Base-by-base conservation (phyloP, 1,140 invertebrate species). In the Trichonephila clavipes region DNA sequence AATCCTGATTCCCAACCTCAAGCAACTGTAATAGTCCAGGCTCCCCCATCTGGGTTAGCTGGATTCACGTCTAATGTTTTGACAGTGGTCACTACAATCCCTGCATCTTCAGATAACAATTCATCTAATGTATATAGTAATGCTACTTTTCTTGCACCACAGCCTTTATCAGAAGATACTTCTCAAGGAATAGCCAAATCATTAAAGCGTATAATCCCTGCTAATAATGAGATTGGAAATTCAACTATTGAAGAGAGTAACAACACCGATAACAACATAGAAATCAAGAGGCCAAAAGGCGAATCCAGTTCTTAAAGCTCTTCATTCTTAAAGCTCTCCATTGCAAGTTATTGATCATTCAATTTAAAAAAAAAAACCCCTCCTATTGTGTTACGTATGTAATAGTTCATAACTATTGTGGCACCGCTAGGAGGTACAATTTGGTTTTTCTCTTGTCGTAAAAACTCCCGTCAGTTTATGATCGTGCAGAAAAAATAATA, bases 1-100 rank as follows among this genome's bases (percentile, higher is more conserved):
- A 61, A 21, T 62, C n/a, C 85, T 1, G 72, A 88, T 62, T 92
- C 90, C 19, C 87, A 86, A 51, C 64, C 92, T 21, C 94, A 93
- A 85, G 72, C 89, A 14, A 95, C 94, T 34, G 94, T 95, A 6
- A 95, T 95, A 59, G 94, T 95, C 28, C 94, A 94, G 58, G 94
- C 94, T 81, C 94, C 94, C 18, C 62, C 94, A 28, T 61, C 69
- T 69, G 62, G 88, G 14, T 40, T 87, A 5, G 19, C 89, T 69
- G 85, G 92, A 28, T 88, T 88, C 28, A 51, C 85, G 3, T 64
- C 92, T 10, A 88, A 82, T 88, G 86, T 93, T 5, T 24, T 93
- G 58, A 93, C 92, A 77, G 92, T 93, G 28, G 85, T 93, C 12
- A 88, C 85, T 62, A 44, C 83, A 34, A n/a, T 86, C 16, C 44